phyloP scores from a whole-genome alignment of 1,140 invertebrate genomes.

The Ectropis grisescens region DNA sequence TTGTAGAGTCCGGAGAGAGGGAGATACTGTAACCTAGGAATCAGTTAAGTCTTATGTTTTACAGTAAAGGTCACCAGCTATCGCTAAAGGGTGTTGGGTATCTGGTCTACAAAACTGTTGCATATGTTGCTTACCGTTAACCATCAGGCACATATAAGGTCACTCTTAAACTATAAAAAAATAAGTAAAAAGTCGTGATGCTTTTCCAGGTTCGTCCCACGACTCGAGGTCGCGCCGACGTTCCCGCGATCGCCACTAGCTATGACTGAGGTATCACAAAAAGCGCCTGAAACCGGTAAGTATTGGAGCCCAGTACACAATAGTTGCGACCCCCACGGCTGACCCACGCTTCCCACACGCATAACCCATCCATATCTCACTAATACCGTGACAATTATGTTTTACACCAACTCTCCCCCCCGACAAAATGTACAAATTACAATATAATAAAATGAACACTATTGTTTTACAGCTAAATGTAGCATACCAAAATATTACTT shows the following conservation, averaged over 20 bases:
- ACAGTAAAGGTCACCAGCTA: too few species aligned
- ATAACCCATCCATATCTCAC: slow-evolving; percentile 2
- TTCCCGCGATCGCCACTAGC: slow-evolving; percentile 57
- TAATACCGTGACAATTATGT: too few species aligned
- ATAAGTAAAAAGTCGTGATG: too few species aligned
- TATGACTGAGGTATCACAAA: slow-evolving; percentile 65
- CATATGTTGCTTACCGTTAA: too few species aligned
- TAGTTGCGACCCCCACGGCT: slow-evolving; percentile 1
- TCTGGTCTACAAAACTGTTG: too few species aligned
- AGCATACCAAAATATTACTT: slow-evolving; percentile 60
- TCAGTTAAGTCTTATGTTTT: too few species aligned
- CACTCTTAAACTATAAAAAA: slow-evolving; percentile 1
- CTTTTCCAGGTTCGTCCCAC: slow-evolving; percentile 36
- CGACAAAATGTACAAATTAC: slow-evolving; percentile 24
- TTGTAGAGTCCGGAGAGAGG: too few species aligned
- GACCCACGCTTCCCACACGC: slow-evolving; percentile 3
- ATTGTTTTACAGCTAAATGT: slow-evolving; percentile 64
- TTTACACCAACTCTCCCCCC: slow-evolving; percentile 9
- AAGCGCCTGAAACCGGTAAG: slow-evolving; percentile 52
- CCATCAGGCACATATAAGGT: neutral
- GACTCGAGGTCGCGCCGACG: slow-evolving; percentile 53
- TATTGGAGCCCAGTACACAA: slow-evolving; percentile 26
- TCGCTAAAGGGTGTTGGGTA: too few species aligned
- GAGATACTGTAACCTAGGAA: too few species aligned
- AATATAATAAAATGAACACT: slow-evolving; percentile 65